Evolutionary conservation across 2,888 invertebrate species (phyloP).

Genomic region (Amblyjoppa fuscipennis): DNA sequence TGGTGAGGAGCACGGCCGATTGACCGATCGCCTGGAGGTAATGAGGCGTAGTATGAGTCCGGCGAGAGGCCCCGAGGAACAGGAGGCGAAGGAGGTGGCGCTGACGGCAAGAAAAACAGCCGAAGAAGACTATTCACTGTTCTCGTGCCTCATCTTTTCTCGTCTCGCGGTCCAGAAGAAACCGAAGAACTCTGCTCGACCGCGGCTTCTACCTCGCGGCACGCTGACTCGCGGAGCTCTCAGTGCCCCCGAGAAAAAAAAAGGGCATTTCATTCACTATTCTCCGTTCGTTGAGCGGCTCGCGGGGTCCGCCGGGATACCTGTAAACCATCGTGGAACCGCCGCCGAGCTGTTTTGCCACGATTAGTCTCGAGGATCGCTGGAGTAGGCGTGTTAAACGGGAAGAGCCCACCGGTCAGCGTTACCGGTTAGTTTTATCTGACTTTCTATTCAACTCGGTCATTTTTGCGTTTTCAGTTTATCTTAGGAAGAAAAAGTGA

Average conservation of each 20-base stretch:
- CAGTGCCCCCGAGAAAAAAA: constrained; percentile 56
- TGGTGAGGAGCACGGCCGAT: constrained; percentile 54
- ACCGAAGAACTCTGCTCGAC: constrained; percentile 18
- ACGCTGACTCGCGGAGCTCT: constrained; percentile 42
- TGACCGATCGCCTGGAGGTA: constrained; percentile 67
- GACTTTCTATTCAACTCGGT: background rate
- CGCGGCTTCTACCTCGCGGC: constrained; percentile 17
- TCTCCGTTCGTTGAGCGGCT: constrained; percentile 60
- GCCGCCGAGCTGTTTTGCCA: constrained; percentile 54
- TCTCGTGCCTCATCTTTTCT: constrained; percentile 43
- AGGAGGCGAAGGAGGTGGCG: constrained; percentile 26
- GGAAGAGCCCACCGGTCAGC: constrained; percentile 33
- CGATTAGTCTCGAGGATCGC: constrained; percentile 68
- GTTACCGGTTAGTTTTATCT: constrained; percentile 40
- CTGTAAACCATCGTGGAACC: constrained; percentile 39
- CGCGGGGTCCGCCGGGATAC: constrained; percentile 44
- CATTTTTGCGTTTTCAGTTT: background rate
- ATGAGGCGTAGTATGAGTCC: constrained; percentile 62
- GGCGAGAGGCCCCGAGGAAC: constrained; percentile 22
- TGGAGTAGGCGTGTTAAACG: constrained; percentile 28
- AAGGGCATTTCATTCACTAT: constrained; percentile 68
- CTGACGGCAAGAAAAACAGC: constrained; percentile 42
- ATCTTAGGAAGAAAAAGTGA: background rate
- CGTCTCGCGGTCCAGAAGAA: constrained; percentile 24
- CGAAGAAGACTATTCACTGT: constrained; percentile 53